Evolutionary conservation across 2,797 vertebrate genomes (phyloP).

Genomic region (Ficedula albicollis): DNA sequence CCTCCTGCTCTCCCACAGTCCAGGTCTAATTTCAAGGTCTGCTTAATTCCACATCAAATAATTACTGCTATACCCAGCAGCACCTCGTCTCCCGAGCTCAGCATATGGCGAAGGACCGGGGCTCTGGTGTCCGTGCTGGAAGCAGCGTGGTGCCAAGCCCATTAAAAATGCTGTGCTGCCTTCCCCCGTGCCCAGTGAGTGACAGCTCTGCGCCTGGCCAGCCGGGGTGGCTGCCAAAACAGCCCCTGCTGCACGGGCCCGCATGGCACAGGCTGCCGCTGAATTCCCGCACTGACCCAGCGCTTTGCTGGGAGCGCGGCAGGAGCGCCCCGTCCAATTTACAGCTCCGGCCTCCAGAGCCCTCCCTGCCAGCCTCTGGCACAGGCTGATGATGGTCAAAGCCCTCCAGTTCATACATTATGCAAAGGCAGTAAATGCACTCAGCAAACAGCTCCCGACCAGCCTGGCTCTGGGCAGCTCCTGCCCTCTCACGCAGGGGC

Average conservation of each 20-base stretch:
- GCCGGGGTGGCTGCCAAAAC: conserved; percentile 72
- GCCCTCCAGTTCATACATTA: conserved; percentile 93
- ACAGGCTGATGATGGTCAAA: conserved; percentile 87
- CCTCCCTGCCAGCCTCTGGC: conserved; percentile 87
- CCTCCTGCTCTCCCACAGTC: conserved; percentile 75
- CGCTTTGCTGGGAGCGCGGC: conserved; percentile 86
- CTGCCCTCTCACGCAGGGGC: conserved; percentile 68
- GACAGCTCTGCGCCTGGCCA: conserved; percentile 83
- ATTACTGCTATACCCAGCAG: conserved; percentile 92
- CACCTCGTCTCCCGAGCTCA: conserved; percentile 89
- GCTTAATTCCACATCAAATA: conserved; percentile 97
- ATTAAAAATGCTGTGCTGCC: conserved; percentile 80
- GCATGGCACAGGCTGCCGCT: conserved; percentile 80
- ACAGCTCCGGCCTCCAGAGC: conserved; percentile 89
- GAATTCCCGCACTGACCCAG: conserved; percentile 83
- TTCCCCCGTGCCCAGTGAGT: conserved; percentile 77
- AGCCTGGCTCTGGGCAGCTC: conserved; percentile 20
- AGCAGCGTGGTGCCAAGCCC: conserved; percentile 77
- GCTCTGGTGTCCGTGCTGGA: conserved; percentile 91
- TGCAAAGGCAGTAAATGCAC: conserved; percentile 94
- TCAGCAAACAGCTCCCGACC: conserved; percentile 85
- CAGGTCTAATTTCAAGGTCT: conserved; percentile 99
- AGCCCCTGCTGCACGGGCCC: conserved; percentile 78
- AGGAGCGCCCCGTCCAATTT: conserved; percentile 91
- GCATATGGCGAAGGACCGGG: conserved; percentile 90